Conservation (phyloP, 2,888 invertebrate species). For the Lycocerus yunnanus region DNA sequence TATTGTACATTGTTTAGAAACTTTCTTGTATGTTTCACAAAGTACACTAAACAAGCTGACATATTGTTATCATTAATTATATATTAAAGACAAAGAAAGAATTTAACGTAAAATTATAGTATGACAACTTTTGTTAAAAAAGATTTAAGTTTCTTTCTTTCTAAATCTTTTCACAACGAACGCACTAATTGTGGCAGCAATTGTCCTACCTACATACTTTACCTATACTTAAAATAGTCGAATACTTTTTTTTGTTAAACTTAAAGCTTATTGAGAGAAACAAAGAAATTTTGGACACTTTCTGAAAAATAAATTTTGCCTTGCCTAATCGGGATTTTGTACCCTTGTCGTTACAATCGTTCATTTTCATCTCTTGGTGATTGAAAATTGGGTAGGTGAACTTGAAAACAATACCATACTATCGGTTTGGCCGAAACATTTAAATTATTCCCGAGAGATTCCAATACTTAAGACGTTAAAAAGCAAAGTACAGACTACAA, state of each 20-base stretch:
- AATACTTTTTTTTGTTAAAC: neutral
- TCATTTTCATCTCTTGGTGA: neutral
- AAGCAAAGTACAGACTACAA: conserved; percentile 43
- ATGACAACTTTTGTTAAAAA: neutral
- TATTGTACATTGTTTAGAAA: too few species aligned
- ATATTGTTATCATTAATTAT: too few species aligned
- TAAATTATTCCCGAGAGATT: conserved; percentile 25
- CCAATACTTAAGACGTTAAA: conserved; percentile 44
- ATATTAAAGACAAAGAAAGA: too few species aligned
- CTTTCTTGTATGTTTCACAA: too few species aligned
- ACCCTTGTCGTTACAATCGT: neutral
- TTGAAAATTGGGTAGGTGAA: neutral
- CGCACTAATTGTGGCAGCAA: too few species aligned
- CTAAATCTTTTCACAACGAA: neutral
- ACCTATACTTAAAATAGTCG: neutral
- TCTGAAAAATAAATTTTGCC: neutral
- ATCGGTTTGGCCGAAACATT: neutral
- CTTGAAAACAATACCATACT: neutral
- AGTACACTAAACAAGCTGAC: too few species aligned
- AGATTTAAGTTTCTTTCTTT: neutral
- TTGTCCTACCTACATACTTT: too few species aligned
- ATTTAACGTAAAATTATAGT: too few species aligned
- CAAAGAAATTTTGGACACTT: neutral
- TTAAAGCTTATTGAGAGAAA: neutral
- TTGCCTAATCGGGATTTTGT: neutral